Percentiles rank a stretch among this genome's conserved stretches.
phyloP scores from a whole-genome alignment of 2,113 vertebrate species.

The Clinocottus analis region DNA sequence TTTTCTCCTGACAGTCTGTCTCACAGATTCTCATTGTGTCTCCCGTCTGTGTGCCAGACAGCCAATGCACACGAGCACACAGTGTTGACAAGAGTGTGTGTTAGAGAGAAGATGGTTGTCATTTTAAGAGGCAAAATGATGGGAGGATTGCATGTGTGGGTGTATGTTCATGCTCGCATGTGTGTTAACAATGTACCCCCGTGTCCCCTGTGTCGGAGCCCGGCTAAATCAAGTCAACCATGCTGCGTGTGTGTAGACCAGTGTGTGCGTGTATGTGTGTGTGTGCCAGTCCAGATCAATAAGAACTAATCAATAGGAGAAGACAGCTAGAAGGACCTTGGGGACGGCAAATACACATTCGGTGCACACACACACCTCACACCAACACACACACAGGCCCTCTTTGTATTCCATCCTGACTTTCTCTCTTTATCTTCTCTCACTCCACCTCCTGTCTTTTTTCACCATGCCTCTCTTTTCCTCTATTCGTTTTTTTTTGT shows the following conservation, averaged over 20 bases:
- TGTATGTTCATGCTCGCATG: constrained; percentile 27
- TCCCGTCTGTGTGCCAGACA: constrained; percentile 56
- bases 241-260: constrained; percentile 43
- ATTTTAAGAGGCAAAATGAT: constrained; percentile 54
- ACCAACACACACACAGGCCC: constrained; percentile 33
- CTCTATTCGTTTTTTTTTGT: constrained; percentile 37
- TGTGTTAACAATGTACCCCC: constrained; percentile 71
- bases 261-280: constrained; percentile 42
- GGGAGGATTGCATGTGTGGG: constrained; percentile 8
- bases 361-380: constrained; percentile 31
- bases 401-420: constrained; percentile 69
- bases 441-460: constrained; percentile 50
- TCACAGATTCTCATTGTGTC: constrained; percentile 52
- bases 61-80: constrained; percentile 54
- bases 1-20: constrained; percentile 40
- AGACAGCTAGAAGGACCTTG: constrained; percentile 80
- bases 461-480: constrained; percentile 29
- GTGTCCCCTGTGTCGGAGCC: constrained; percentile 70
- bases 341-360: constrained; percentile 73
- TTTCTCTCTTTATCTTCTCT: constrained; percentile 64
- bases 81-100: constrained; percentile 19
- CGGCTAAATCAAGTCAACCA: constrained; percentile 72
- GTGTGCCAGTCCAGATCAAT: constrained; percentile 74
- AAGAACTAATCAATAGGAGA: constrained; percentile 78
- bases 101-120: constrained; percentile 37